Evolutionary conservation across 2,113 vertebrate species (phyloP).

Genomic region (Tor tambroides): DNA sequence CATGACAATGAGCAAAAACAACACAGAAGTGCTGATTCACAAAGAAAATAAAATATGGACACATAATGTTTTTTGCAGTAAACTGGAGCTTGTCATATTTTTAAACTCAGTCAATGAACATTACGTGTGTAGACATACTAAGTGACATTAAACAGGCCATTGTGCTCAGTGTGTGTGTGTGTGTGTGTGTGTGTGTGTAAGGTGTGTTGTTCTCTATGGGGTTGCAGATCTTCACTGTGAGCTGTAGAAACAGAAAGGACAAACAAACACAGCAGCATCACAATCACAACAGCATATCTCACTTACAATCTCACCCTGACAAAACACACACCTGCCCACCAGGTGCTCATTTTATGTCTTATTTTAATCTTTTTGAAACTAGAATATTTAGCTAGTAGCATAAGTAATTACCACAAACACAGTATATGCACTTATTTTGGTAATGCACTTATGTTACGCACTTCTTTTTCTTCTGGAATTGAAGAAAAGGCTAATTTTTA

Average conservation of each 20-base stretch:
- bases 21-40: background rate
- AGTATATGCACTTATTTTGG: background rate
- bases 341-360: too few species aligned
- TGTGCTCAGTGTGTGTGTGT: background rate
- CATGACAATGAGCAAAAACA: conserved; percentile 30
- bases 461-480: background rate
- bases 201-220: background rate
- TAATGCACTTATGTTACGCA: background rate
- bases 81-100: background rate
- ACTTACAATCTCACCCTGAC: background rate
- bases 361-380: too few species aligned
- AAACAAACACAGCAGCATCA: background rate
- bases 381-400: background rate
- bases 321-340: background rate
- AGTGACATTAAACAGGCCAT: conserved; percentile 5
- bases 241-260: conserved; percentile 23
- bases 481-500: background rate
- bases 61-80: background rate
- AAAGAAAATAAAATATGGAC: background rate
- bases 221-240: conserved; percentile 8
- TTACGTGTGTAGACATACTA: background rate
- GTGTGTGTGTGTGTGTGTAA: too few species aligned
- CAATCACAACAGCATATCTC: background rate
- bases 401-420: background rate
- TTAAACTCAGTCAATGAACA: background rate